phyloP scores from a whole-genome alignment of 1,140 invertebrate species.

The Plectrocnemia conspersa region DNA sequence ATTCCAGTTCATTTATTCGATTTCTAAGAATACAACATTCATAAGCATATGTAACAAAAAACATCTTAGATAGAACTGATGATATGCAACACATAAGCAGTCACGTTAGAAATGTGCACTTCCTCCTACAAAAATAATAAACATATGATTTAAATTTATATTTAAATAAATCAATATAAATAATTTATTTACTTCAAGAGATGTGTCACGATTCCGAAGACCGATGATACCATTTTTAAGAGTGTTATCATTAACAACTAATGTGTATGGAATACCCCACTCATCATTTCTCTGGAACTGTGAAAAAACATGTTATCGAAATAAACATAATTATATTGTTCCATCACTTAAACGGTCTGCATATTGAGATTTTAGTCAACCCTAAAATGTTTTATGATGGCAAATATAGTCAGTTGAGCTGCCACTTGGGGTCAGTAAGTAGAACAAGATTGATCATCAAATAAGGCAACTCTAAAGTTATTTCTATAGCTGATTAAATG shows the following conservation, averaged over 20 bases:
- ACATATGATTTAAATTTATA: slow-evolving; percentile 33
- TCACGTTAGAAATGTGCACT: slow-evolving; percentile 46
- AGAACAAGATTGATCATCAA: too few relatives aligned
- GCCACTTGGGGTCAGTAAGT: too few relatives aligned
- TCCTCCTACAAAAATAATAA: slow-evolving; percentile 48
- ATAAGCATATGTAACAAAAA: too few relatives aligned
- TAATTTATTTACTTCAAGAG: slow-evolving; percentile 47
- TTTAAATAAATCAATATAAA: slow-evolving; percentile 15
- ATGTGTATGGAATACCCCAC: slow-evolving; percentile 63
- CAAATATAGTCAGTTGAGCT: too few relatives aligned
- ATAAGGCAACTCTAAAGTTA: too few relatives aligned
- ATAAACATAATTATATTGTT: neutral
- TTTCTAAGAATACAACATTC: too few relatives aligned
- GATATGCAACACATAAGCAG: slow-evolving; percentile 41
- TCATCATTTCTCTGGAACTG: slow-evolving; percentile 48
- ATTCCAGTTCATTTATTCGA: too few relatives aligned
- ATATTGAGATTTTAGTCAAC: too few relatives aligned
- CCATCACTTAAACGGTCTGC: too few relatives aligned
- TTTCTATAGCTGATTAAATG: too few relatives aligned
- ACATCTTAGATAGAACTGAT: too few relatives aligned
- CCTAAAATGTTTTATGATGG: too few relatives aligned
- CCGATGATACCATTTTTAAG: slow-evolving; percentile 67
- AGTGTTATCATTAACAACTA: slow-evolving; percentile 60
- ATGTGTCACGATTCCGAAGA: slow-evolving; percentile 69
- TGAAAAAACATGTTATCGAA: slow-evolving; percentile 25